phyloP scores from a whole-genome alignment of 2,888 invertebrate genomes.

The Lasioglossum leucozonium region DNA sequence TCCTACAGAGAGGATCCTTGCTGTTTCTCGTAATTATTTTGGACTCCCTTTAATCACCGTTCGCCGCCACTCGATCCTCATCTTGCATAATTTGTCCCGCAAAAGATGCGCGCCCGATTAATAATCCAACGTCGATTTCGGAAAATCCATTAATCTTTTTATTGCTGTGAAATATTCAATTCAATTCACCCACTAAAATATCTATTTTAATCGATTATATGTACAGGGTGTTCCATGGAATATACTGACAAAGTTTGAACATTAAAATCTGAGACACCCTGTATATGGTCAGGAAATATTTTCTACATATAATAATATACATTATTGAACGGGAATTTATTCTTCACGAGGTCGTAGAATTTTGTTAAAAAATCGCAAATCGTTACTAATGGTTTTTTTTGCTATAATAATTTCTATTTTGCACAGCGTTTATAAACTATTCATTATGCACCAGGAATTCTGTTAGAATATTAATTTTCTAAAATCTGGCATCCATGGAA shows the following conservation, averaged over 20 bases:
- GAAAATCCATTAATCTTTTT: not conserved
- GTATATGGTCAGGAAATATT: too few relatives aligned
- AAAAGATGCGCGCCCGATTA: not conserved
- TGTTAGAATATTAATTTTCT: too few relatives aligned
- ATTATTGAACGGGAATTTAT: too few relatives aligned
- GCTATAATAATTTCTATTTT: not conserved
- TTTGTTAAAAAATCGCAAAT: too few relatives aligned
- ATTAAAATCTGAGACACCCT: too few relatives aligned
- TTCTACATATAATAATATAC: not conserved
- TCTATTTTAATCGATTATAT: too few relatives aligned
- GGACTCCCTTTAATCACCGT: not conserved
- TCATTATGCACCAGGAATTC: not conserved
- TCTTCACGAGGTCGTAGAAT: too few relatives aligned
- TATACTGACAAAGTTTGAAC: too few relatives aligned
- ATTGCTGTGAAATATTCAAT: not conserved
- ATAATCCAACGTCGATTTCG: not conserved
- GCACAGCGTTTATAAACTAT: not conserved
- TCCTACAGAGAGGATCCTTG: not conserved
- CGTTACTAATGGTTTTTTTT: too few relatives aligned
- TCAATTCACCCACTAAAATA: not conserved
- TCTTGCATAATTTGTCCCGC: not conserved
- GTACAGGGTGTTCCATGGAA: too few relatives aligned
- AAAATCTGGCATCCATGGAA: too few relatives aligned
- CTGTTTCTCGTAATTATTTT: slow-evolving; percentile 13
- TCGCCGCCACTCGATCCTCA: not conserved